A percentile compares a stretch with the other conserved stretches of the same genome.
Conservation (phyloP, 2,888 invertebrate species). For the Deilephila porcellus region DNA sequence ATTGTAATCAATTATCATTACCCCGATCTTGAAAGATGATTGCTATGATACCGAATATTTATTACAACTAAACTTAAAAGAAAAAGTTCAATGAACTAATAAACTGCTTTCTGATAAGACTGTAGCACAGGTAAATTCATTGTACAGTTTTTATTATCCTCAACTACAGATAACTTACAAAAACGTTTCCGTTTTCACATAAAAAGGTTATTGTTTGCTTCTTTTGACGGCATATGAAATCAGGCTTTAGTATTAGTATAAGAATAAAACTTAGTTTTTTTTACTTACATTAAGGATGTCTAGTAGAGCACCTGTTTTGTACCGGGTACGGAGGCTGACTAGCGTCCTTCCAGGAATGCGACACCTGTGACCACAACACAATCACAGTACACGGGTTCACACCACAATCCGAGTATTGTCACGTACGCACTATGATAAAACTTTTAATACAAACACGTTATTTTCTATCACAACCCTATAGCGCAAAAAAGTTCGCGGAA, state of each 20-base stretch:
- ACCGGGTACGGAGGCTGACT: slow-evolving; percentile 71
- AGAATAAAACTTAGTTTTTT: slow-evolving; percentile 7
- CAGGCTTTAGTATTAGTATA: not conserved
- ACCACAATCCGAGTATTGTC: slow-evolving; percentile 47
- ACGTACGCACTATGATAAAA: slow-evolving; percentile 35
- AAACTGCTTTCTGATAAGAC: slow-evolving; percentile 11
- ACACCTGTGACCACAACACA: slow-evolving; percentile 78
- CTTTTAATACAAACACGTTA: slow-evolving; percentile 37
- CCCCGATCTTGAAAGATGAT: not conserved
- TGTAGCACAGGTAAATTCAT: slow-evolving; percentile 17
- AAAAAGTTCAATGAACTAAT: not conserved
- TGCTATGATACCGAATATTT: not conserved
- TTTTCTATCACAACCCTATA: slow-evolving; percentile 50
- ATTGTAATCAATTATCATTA: too few species aligned
- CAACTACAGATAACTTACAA: slow-evolving; percentile 4
- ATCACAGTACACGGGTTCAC: slow-evolving; percentile 61
- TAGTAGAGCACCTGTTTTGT: slow-evolving; percentile 71
- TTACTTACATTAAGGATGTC: slow-evolving; percentile 60
- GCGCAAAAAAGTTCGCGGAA: slow-evolving; percentile 72
- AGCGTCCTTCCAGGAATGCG: slow-evolving; percentile 76
- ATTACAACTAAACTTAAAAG: slow-evolving; percentile 2
- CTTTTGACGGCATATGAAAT: not conserved
- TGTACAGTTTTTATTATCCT: slow-evolving; percentile 21
- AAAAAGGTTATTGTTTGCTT: not conserved
- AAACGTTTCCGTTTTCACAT: slow-evolving; percentile 9